A percentile compares a stretch with the other conserved stretches of the same genome.
phyloP scores from a whole-genome alignment of 2,113 vertebrate genomes.

The Melierax canorus region DNA sequence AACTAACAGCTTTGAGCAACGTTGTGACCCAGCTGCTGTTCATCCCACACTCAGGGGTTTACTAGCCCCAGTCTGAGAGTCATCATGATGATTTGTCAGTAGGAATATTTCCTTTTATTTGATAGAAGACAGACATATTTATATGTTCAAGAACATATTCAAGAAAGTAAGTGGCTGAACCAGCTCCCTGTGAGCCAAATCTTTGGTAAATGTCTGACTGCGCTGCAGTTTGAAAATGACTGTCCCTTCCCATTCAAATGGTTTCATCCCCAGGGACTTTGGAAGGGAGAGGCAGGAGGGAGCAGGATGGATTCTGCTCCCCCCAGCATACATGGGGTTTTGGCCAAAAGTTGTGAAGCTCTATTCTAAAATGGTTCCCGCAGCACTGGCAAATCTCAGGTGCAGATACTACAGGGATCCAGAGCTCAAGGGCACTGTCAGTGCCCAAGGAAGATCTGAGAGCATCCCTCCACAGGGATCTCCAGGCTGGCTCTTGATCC shows the following conservation, averaged over 20 bases:
- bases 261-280: background rate
- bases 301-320: rapidly evolving
- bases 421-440: no score
- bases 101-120: background rate
- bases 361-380: background rate
- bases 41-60: background rate
- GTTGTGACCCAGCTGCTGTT: rapidly evolving
- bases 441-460: background rate
- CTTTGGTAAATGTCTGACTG: background rate
- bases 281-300: background rate
- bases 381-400: background rate
- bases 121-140: background rate
- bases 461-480: background rate
- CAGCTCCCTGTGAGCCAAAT: background rate
- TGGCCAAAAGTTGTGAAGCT: background rate
- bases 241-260: background rate
- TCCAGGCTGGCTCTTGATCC: background rate
- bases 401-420: background rate
- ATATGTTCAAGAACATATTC: background rate
- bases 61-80: background rate
- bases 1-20: background rate
- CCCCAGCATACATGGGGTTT: background rate
- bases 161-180: background rate
- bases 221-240: background rate
- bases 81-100: background rate